A percentile compares a stretch with the other conserved stretches of the same genome.
phyloP scores from a whole-genome alignment of 1,140 invertebrate genomes.

The Cyphomyrmex costatus region DNA sequence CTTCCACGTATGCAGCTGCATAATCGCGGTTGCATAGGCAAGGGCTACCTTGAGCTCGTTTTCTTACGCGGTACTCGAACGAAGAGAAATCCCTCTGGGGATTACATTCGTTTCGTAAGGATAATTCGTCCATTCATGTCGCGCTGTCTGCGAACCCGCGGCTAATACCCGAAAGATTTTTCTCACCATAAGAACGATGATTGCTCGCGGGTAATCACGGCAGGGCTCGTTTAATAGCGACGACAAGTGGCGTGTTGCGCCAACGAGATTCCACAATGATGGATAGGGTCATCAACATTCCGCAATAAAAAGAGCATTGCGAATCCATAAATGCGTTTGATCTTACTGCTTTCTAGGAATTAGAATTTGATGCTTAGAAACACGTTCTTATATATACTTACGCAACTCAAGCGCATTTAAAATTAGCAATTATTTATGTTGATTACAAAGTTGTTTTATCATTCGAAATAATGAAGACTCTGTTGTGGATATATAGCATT shows the following conservation, averaged over 20 bases:
- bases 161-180: conserved; percentile 28
- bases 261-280: conserved; percentile 47
- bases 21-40: conserved; percentile 55
- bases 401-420: neutral
- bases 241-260: conserved; percentile 25
- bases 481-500: neutral
- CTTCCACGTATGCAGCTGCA: conserved; percentile 47
- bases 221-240: conserved; percentile 13
- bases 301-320: conserved; percentile 20
- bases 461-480: neutral
- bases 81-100: conserved; percentile 60
- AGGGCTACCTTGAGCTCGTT: conserved; percentile 67
- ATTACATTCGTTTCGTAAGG: conserved; percentile 61
- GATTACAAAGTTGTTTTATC: neutral
- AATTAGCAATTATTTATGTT: conserved; percentile 1
- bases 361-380: neutral
- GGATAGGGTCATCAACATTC: neutral
- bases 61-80: conserved; percentile 34
- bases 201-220: neutral
- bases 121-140: conserved; percentile 63
- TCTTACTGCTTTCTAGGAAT: neutral
- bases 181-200: conserved; percentile 1
- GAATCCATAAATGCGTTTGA: conserved; percentile 25
- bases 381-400: neutral
- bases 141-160: neutral